These are phyloP conservation scores for Catharus ustulatus DNA, from an alignment of 2,797 vertebrate genomes.

Conservation along the genomic window DNA sequence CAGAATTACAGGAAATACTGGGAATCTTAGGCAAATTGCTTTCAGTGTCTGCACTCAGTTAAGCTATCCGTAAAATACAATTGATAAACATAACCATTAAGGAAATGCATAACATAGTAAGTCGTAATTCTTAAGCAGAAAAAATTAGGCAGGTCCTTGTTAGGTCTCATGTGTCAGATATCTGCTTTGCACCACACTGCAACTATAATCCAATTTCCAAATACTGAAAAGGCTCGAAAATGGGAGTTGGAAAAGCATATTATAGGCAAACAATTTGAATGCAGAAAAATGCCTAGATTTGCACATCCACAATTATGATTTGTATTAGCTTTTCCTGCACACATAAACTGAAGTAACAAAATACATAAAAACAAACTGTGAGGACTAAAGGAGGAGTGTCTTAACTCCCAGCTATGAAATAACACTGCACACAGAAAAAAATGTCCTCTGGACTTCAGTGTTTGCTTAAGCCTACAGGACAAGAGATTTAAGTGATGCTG, in stretches of 20 bases:
- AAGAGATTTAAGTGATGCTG: not conserved
- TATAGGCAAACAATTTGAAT: not conserved
- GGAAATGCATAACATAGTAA: not conserved
- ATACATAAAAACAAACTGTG: not conserved
- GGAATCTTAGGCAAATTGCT: slow-evolving; percentile 26
- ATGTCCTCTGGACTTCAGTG: not conserved
- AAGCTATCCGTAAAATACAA: slow-evolving; percentile 5
- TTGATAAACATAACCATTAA: not conserved
- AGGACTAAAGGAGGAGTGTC: not conserved
- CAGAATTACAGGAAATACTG: slow-evolving; percentile 59
- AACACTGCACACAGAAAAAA: accelerated
- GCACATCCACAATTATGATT: not conserved
- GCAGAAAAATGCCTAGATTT: not conserved
- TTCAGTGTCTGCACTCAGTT: slow-evolving; percentile 30
- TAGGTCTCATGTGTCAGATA: not conserved
- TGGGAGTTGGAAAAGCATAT: not conserved
- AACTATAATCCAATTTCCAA: not conserved
- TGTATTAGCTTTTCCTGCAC: not conserved
- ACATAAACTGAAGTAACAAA: not conserved
- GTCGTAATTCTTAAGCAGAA: not conserved
- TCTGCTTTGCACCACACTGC: not conserved
- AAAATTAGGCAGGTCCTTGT: not conserved
- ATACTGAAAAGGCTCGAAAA: not conserved
- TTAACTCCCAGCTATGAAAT: not conserved
- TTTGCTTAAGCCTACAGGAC: not conserved